phyloP scores from a whole-genome alignment of 2,113 vertebrate genomes.

The Rhegmatorhina hoffmannsi region DNA sequence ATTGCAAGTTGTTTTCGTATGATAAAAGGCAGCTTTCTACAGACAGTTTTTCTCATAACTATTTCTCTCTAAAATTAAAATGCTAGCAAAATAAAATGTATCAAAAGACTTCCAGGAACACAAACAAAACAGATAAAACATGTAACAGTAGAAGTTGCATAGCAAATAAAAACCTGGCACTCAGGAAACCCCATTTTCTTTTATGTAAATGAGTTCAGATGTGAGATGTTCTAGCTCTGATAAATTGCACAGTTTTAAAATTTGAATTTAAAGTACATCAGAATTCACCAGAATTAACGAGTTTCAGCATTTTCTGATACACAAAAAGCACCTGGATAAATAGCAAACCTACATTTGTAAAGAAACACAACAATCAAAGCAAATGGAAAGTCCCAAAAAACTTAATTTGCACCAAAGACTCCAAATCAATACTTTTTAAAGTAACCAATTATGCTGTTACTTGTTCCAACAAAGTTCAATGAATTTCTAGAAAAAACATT shows the following conservation, averaged over 20 bases:
- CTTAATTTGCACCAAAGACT: background rate
- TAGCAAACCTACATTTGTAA: background rate
- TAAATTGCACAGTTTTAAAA: background rate
- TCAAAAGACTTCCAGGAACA: background rate
- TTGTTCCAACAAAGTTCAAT: background rate
- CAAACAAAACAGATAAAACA: background rate
- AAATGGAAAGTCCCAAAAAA: background rate
- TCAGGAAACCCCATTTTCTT: background rate
- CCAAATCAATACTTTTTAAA: background rate
- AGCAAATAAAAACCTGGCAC: background rate
- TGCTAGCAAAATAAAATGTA: background rate
- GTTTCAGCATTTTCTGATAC: background rate
- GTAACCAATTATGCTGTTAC: background rate
- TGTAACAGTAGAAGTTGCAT: fast-evolving
- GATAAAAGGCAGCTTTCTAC: background rate
- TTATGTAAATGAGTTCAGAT: fast-evolving
- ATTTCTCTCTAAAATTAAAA: background rate
- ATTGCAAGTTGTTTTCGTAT: background rate
- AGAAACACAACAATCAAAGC: background rate
- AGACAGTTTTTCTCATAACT: background rate
- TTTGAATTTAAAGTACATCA: background rate
- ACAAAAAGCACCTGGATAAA: background rate
- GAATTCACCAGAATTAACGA: background rate
- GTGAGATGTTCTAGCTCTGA: background rate
- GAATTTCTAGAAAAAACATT: background rate